Evolutionary conservation across 2,113 vertebrate genomes (phyloP), one percentile per base, ranked within the genome.

Genomic region (Typhlomys cinereus): DNA sequence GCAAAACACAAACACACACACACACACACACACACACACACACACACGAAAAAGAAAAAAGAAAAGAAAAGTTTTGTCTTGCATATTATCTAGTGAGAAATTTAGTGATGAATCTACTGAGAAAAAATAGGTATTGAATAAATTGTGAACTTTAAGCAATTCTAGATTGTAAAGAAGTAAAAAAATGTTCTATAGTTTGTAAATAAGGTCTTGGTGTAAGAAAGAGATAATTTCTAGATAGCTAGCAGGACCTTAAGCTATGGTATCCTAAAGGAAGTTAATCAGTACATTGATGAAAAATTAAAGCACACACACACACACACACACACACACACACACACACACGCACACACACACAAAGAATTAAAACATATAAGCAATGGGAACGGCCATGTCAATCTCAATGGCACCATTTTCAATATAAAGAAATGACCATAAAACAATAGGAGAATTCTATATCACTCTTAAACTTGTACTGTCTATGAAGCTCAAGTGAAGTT

Each of bases 141-240:
- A 87, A 81, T 57, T 93, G 25, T 48, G 50, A 74, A 92, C 44
- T 79, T 85, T 64, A 57, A 95, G 73, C 50, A 94, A 93, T 73
- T 85, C 44, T 50, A 69, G 54, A 81, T 85, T 17, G 62, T 36
- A 36, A 84, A 76, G 89, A 39, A 73, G 48, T 50, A 18, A 36
- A 71, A 73, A 48, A 62, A 13, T 69, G 36, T 9, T 76, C 73
- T 93, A 54, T 18, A 61, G n/a, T 88, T 92, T 57, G 39, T 85
- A 94, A 82, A 76, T 86, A 83, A 86, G 39, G 23, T 64, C 41
- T 13, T 87, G 27, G n/a, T 86, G 46, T 5, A 93, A 91, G 48
- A 54, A 87, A 92, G 14, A 57, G 3, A 57, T 79, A 7, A 70
- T 74, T 88, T 31, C 36, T 83, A 13, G 17, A 54, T 48, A 52